Evolutionary conservation across 64 coral and sea anemone genomes (phyloP).

Genomic region (Montipora capricornis): DNA sequence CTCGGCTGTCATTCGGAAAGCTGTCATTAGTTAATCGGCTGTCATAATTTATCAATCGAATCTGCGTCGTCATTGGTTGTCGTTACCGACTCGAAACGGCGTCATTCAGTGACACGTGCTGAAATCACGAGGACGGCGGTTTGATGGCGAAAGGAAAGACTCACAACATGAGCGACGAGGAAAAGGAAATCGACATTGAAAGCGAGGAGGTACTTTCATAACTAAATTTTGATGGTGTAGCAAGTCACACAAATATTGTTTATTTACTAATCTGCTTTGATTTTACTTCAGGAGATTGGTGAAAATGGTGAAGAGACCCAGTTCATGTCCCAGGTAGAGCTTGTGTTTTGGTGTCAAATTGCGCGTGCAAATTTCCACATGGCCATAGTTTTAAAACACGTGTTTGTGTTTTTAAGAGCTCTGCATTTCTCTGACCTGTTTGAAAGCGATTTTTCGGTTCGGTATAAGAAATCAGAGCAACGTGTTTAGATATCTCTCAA

Average conservation of each 20-base stretch:
- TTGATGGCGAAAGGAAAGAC: conserved; percentile 65
- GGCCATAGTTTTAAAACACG: conserved; percentile 90
- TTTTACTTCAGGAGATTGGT: conserved; percentile 59
- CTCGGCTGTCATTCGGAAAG: conserved; percentile 11
- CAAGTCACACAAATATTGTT: conserved; percentile 41
- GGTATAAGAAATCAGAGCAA: background rate
- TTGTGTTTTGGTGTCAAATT: conserved; percentile 99
- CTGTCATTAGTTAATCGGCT: background rate
- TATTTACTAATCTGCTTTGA: conserved; percentile 63
- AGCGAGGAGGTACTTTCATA: conserved; percentile 95
- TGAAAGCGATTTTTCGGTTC: background rate
- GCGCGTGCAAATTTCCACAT: conserved; percentile 84
- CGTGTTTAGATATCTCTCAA: conserved; percentile 20
- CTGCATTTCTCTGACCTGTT: background rate
- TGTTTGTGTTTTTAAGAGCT: conserved; percentile 67
- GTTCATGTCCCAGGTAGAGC: conserved; percentile 75
- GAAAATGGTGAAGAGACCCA: conserved; percentile 76
- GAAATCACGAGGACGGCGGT: conserved; percentile 86
- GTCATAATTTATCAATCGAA: conserved; percentile 18
- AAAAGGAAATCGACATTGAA: conserved; percentile 97
- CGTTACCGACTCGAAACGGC: conserved; percentile 2
- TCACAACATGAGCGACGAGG: conserved; percentile 91
- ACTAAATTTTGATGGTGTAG: conserved; percentile 39
- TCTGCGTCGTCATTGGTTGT: conserved; percentile 59
- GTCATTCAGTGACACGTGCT: conserved; percentile 86